Percentiles rank a stretch among this genome's conserved stretches.
Conservation (phyloP, 2,113 vertebrate species). For the Gavialis gangeticus region DNA sequence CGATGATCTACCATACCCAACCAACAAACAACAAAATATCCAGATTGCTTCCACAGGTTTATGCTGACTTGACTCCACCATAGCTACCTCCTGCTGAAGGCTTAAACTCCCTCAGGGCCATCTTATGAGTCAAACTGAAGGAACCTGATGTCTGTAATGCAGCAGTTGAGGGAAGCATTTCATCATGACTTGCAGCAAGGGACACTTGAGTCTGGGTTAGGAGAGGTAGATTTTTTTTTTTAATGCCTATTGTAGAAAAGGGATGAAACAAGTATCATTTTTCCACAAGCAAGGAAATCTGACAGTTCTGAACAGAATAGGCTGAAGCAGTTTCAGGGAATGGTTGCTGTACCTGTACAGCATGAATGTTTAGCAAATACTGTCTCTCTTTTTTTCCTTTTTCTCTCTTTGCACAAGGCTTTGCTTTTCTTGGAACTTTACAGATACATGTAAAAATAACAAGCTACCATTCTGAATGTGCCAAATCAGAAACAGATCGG, state of each 20-base stretch:
- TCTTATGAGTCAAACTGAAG: not conserved
- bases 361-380: constrained; percentile 28
- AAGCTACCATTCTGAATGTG: constrained; percentile 58
- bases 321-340: constrained; percentile 36
- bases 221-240: not conserved
- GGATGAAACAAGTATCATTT: not conserved
- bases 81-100: not conserved
- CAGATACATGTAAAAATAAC: constrained; percentile 61
- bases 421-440: constrained; percentile 53
- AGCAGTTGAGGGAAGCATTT: not conserved
- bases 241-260: not conserved
- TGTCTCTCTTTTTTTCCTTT: constrained; percentile 43
- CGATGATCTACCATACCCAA: not conserved
- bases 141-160: not conserved
- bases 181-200: not conserved
- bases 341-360: constrained; percentile 25
- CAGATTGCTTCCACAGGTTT: not conserved
- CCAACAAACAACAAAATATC: not conserved
- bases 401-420: constrained; percentile 57
- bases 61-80: not conserved
- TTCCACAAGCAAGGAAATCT: constrained; percentile 6
- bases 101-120: not conserved
- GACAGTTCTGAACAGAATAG: not conserved
- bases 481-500: constrained; percentile 59
- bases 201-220: not conserved